Evolutionary conservation across 2,113 vertebrate genomes (phyloP), one percentile per base, ranked within the genome.

Genomic region (Azemiops feae): DNA sequence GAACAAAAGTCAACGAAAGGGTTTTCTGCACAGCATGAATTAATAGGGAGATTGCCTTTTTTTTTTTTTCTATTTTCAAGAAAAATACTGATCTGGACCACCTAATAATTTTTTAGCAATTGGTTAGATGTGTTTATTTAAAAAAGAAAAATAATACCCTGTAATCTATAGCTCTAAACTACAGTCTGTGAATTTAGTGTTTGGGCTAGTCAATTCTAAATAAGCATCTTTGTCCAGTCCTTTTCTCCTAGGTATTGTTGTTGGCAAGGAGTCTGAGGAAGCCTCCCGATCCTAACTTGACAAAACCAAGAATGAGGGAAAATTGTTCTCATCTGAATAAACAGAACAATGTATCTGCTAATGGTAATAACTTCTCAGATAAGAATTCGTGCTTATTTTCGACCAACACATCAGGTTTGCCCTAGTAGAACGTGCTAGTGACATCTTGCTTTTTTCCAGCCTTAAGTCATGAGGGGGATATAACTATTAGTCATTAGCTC

Each of bases 261-360:
- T 97, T 97, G 97, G 97, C 97, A 96, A 91, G 10, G 16, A 2
- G 93, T 90, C 39, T 10, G 34, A 4, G 16, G 92, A 45, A 92
- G 12, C 93, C 92, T 94, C 94, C 93, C 94, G 95, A 95, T 96
- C 57, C 89, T 60, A 93, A 55, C 91, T 95, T 97, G 97, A 96
- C 93, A 52, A 91, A 96, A 98, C 92, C 92, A 47, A 92, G 96
- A 95, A 88, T 0, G 45, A 94, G 94, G 96, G 95, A 97, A 97
- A 97, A 97, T 97, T 95, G 94, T 96, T 97, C 95, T 97, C 97
- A 96, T 97, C 97, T 98, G 97, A 97, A 96, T 91, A 97, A 97
- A 97, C 93, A 97, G 1, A 45, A 60, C 39, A 89, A 91, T 85
- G 64, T 57, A 90, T 45, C 74, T 96, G 96, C 94, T 95, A 96